Percentiles rank a stretch among this genome's conserved stretches.
Conservation (phyloP, 2,113 vertebrate species). For the Myotis lucifugus region DNA sequence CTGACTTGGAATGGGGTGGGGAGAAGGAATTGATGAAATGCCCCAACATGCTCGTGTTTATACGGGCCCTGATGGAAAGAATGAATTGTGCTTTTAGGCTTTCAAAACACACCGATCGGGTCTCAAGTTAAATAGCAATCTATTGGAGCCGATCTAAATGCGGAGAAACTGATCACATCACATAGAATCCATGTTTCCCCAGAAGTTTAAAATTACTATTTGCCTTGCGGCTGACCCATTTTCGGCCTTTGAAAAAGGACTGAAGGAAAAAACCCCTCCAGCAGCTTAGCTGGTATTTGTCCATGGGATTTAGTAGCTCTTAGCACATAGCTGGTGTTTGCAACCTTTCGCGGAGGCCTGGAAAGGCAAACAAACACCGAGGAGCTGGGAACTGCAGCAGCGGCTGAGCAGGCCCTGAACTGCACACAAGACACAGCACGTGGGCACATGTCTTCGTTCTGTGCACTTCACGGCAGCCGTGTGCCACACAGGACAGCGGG, state of each 20-base stretch:
- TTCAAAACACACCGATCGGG: background rate
- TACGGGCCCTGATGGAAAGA: background rate
- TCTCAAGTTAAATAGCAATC: background rate
- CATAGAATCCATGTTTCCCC: background rate
- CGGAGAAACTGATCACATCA: too few species aligned
- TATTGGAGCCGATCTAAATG: background rate
- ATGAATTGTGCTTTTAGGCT: background rate
- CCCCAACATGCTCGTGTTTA: background rate
- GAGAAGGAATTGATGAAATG: background rate
- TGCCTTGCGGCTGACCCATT: background rate
- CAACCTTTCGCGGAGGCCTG: background rate
- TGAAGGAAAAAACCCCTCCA: background rate
- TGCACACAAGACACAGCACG: background rate
- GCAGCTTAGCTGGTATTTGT: background rate
- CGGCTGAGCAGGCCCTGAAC: rapidly evolving
- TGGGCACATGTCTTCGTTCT: background rate
- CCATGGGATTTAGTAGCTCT: background rate
- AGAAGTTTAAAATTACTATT: constrained; percentile 10
- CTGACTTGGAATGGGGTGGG: background rate
- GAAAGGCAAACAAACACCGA: background rate
- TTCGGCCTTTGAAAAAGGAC: background rate
- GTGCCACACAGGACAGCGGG: background rate
- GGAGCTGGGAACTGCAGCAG: background rate
- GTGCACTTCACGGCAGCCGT: rapidly evolving
- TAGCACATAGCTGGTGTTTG: background rate